Evolutionary conservation across 2,113 vertebrate genomes (phyloP), one percentile per base, ranked within the genome.

Genomic region (Gavialis gangeticus): DNA sequence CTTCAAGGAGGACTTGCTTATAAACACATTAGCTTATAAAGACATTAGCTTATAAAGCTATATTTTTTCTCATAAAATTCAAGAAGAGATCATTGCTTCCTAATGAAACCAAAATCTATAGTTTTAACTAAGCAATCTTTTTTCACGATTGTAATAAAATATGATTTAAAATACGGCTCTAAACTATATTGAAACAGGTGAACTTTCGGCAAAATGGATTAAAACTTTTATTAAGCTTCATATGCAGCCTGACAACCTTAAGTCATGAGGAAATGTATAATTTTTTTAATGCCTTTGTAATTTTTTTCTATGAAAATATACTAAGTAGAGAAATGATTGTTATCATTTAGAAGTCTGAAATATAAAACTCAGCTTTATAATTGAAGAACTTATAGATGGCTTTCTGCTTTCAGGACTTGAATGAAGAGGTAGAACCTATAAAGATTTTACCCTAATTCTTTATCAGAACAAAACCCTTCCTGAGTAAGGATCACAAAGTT

Each of bases 81-180:
- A 87, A 88, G 21, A 95, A 75, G 25, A 63, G 25, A 63, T 27
- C 28, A 27, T 64, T 28, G 63, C 63, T 17, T 84, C 64, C 10
- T 75, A 34, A 75, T 82, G 84, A 1, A 83, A 13, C 3, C 81
- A 88, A 86, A 96, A 78, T 78, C 62, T 58, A 18, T 90, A 56
- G 7, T 79, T 93, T 84, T 88, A n/a, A 21, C n/a, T 90, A 58
- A 81, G 73, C 25, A 64, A 37, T 85, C 14, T 75, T 73, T 83
- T 64, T 81, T 91, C 80, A 71, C 57, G 81, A 4, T 22, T 93
- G 63, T 87, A 95, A 91, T 87, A 12, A 27, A 91, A 28, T 87
- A 87, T 82, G 57, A 21, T 10, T 34, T 34, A 34, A 34, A 34
- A 34, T 34, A 34, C 46, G 92, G 34, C 79, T 93, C 91, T 95